Conservation (phyloP, 2,797 vertebrate species). For the Anguilla marmorata region DNA sequence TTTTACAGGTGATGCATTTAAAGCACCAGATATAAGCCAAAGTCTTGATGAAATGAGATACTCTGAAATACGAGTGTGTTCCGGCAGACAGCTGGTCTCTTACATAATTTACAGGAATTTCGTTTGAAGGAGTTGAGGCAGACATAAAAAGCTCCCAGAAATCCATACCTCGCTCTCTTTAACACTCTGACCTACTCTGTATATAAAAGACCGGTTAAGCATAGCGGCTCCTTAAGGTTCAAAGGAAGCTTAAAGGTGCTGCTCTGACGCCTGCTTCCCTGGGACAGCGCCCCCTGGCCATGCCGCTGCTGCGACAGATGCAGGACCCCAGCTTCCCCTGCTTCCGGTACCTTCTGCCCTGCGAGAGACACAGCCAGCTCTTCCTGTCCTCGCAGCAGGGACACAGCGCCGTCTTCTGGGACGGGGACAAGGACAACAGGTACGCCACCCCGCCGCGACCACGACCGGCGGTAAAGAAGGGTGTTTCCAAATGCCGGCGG, state of each 20-base stretch:
- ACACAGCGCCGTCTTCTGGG: conserved; percentile 87
- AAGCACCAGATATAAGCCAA: not conserved
- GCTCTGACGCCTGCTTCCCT: conserved; percentile 34
- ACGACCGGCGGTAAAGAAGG: not conserved
- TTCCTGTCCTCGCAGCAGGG: conserved; percentile 85
- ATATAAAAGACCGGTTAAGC: not conserved
- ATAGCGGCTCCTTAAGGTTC: not conserved
- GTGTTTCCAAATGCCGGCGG: not conserved
- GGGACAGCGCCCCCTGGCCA: conserved; percentile 82
- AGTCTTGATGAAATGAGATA: not conserved
- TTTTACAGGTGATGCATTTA: not conserved
- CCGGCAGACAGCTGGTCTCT: not conserved
- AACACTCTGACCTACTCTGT: not conserved
- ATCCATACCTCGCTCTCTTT: not conserved
- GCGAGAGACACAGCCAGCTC: conserved; percentile 82
- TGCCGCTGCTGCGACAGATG: conserved; percentile 84
- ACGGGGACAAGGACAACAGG: conserved; percentile 83
- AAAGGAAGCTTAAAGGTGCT: not conserved
- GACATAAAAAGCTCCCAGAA: not conserved
- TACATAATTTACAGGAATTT: conserved; percentile 6
- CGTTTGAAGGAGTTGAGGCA: not conserved
- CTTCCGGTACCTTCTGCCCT: conserved; percentile 82
- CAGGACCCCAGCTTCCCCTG: conserved; percentile 89
- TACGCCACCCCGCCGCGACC: conserved; percentile 48
- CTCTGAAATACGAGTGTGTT: not conserved